These are phyloP conservation scores for Boloria euphrosyne DNA, from an alignment of 2,888 invertebrate genomes.

Conservation along the genomic window DNA sequence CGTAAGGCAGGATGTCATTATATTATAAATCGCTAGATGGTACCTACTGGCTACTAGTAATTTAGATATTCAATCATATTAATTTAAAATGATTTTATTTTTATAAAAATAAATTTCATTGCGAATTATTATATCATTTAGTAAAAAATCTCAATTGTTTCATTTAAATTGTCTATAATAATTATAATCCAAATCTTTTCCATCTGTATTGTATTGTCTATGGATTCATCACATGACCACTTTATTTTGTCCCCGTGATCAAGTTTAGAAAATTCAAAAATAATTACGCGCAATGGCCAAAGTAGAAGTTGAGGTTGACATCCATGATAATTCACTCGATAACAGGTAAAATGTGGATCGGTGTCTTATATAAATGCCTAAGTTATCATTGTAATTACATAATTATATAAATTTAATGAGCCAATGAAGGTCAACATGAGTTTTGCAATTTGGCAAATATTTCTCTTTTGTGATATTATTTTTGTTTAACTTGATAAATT, in stretches of 20 bases:
- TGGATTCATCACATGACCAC: constrained; percentile 85
- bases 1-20: not conserved
- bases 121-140: not conserved
- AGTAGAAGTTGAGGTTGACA: constrained; percentile 83
- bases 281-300: constrained; percentile 80
- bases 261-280: constrained; percentile 86
- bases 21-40: not conserved
- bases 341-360: constrained; percentile 77
- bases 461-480: constrained; percentile 40
- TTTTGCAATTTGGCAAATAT: constrained; percentile 69
- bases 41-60: no score
- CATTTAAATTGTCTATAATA: not conserved
- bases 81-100: not conserved
- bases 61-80: not conserved
- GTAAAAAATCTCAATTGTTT: not conserved
- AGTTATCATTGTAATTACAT: constrained; percentile 58
- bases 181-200: not conserved
- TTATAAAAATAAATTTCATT: not conserved
- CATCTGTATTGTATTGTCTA: constrained; percentile 54
- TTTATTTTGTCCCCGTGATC: constrained; percentile 88
- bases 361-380: constrained; percentile 37
- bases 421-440: constrained; percentile 72
- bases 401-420: constrained; percentile 57
- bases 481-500: constrained; percentile 45
- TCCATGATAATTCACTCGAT: constrained; percentile 83